These are phyloP conservation scores for Molorchus minor DNA, from an alignment of 2,888 invertebrate genomes.

Conservation along the genomic window DNA sequence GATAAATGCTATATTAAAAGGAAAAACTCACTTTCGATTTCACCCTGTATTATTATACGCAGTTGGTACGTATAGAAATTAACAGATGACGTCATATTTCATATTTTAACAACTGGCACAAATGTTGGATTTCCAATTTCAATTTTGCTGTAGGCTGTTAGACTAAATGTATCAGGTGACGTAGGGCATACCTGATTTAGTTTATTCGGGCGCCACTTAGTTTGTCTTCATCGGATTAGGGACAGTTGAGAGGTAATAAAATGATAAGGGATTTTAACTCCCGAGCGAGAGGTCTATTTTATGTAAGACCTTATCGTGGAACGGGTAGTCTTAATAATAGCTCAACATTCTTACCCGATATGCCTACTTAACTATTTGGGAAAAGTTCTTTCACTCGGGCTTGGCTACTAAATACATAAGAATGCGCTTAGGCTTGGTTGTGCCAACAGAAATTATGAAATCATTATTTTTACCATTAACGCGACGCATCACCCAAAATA, in stretches of 20 bases:
- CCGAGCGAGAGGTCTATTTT: constrained; percentile 7
- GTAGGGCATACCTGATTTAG: constrained; percentile 14
- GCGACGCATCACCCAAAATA: not conserved
- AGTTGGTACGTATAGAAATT: too few species aligned
- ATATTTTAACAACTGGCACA: too few species aligned
- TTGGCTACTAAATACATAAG: not conserved
- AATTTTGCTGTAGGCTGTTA: too few species aligned
- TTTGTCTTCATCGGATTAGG: constrained; percentile 15
- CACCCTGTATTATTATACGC: too few species aligned
- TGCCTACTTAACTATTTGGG: not conserved
- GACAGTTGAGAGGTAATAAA: constrained; percentile 4
- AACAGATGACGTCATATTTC: too few species aligned
- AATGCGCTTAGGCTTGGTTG: not conserved
- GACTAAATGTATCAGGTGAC: constrained; percentile 30
- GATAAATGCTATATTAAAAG: too few species aligned
- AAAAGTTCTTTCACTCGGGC: not conserved
- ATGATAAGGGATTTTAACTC: constrained; percentile 7
- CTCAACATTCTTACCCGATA: constrained; percentile 9
- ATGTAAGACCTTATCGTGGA: constrained; percentile 9
- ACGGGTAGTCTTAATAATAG: constrained; percentile 11
- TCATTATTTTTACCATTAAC: not conserved
- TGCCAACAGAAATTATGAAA: not conserved
- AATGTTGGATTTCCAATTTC: too few species aligned
- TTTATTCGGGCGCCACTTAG: constrained; percentile 11
- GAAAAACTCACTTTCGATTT: too few species aligned